Evolutionary conservation across 2,888 invertebrate species (phyloP).

Genomic region (Stramonita haemastoma): DNA sequence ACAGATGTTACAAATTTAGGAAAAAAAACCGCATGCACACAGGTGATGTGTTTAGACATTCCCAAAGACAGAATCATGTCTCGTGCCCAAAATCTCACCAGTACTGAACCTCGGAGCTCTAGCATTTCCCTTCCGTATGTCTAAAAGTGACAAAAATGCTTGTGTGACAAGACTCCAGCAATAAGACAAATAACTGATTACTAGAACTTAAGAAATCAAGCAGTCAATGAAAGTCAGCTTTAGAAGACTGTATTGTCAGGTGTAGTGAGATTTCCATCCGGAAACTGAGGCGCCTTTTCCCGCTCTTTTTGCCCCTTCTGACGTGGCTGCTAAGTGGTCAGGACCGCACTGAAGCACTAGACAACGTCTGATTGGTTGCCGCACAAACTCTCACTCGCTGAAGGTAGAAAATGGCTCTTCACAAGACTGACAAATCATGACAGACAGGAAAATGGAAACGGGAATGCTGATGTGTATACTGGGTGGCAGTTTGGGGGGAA

Average conservation of each 20-base stretch:
- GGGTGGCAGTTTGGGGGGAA: too few relatives aligned
- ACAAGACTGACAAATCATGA: constrained; percentile 1
- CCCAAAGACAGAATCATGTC: too few relatives aligned
- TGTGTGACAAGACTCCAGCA: too few relatives aligned
- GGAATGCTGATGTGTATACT: neutral
- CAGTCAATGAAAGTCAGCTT: neutral
- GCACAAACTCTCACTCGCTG: neutral
- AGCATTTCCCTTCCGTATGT: too few relatives aligned
- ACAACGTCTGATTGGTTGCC: constrained; percentile 16
- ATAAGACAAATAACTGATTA: too few relatives aligned
- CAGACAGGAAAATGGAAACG: neutral
- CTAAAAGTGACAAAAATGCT: too few relatives aligned
- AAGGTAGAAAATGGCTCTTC: neutral
- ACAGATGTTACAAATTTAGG: too few relatives aligned
- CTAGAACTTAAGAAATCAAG: too few relatives aligned
- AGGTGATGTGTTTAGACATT: too few relatives aligned
- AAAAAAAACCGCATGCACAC: too few relatives aligned
- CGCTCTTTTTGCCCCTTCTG: neutral
- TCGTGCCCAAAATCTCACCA: too few relatives aligned
- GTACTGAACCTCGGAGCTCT: too few relatives aligned
- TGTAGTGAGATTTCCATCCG: neutral
- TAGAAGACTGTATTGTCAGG: neutral
- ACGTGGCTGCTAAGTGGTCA: constrained; percentile 2
- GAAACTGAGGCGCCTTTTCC: neutral
- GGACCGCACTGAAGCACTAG: constrained; percentile 1